phyloP scores from a whole-genome alignment of 2,113 vertebrate genomes.

The Mesitornis unicolor region DNA sequence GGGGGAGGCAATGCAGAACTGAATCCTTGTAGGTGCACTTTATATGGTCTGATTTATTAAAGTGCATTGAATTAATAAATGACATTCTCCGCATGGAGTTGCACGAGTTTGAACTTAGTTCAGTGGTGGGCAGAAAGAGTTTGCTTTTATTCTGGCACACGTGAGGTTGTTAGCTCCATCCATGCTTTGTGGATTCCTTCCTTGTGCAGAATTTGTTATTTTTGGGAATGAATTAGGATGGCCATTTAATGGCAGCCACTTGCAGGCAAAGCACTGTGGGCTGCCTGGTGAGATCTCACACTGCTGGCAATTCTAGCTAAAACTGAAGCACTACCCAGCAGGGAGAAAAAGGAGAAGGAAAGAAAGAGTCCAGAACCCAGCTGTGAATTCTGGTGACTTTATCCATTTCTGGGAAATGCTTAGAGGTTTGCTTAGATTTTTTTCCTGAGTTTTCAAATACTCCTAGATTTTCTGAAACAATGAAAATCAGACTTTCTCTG shows the following conservation, averaged over 20 bases:
- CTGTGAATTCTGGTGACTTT: not conserved
- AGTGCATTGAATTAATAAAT: constrained; percentile 46
- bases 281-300: not conserved
- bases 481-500: not conserved
- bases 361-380: not conserved
- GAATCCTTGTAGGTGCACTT: constrained; percentile 39
- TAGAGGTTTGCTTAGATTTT: not conserved
- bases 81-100: not conserved
- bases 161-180: not conserved
- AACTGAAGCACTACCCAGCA: not conserved
- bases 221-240: not conserved
- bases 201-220: not conserved
- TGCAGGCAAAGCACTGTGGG: not conserved
- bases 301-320: not conserved
- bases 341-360: not conserved
- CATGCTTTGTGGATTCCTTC: not conserved
- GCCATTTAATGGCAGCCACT: not conserved
- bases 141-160: not conserved
- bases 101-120: not conserved
- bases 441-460: not conserved
- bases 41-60: constrained; percentile 43
- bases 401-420: not conserved
- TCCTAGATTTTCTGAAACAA: not conserved
- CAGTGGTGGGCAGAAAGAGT: not conserved
- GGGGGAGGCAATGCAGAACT: not conserved